Evolutionary conservation across 2,888 invertebrate genomes (phyloP), one percentile per base, ranked within the genome.

Genomic region (Timema podura): DNA sequence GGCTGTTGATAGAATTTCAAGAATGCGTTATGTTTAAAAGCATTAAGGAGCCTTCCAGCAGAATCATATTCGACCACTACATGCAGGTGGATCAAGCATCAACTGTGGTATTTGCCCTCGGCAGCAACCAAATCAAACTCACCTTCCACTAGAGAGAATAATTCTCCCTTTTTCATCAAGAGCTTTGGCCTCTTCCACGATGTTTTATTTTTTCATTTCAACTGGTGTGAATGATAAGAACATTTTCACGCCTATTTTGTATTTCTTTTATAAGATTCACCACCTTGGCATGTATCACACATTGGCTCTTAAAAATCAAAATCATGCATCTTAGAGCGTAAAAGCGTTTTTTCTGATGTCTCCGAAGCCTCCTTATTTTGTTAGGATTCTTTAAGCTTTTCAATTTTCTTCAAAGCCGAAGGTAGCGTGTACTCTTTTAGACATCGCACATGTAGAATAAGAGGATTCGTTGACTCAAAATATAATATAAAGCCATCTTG

Each of bases 361-460:
- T n/a, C 5, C 2, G 57, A 30, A 30, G 30, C 30, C 30, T 30
- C n/a, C n/a, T 30, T 30, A 57, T 9, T 16, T n/a, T n/a, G 7
- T n/a, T 57, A 6, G 57, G 15, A 8, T 57, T 30, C n/a, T 57
- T 51, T 11, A 5, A 57, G 6, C 30, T 57, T 57, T 30, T 57
- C 57, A 57, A 57, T 57, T 57, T n/a, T n/a, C 9, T n/a, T 57
- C 30, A 57, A 57, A n/a, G 57, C 57, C 15, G 57, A 57, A 30
- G 13, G 15, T 57, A n/a, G 9, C 15, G 57, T 57, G 0, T 57
- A n/a, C 9, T 57, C 9, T 30, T 57, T 57, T 57, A 15, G 15
- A 13, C 57, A 57, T 7, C 30, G 9, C 0, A 57, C 5, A 13
- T 57, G 57, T 9, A 57, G 57, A 57, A 57, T 57, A 57, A 57